These are phyloP conservation scores for Tenthredo scrophulariae DNA, from an alignment of 2,888 invertebrate species.

Conservation along the genomic window DNA sequence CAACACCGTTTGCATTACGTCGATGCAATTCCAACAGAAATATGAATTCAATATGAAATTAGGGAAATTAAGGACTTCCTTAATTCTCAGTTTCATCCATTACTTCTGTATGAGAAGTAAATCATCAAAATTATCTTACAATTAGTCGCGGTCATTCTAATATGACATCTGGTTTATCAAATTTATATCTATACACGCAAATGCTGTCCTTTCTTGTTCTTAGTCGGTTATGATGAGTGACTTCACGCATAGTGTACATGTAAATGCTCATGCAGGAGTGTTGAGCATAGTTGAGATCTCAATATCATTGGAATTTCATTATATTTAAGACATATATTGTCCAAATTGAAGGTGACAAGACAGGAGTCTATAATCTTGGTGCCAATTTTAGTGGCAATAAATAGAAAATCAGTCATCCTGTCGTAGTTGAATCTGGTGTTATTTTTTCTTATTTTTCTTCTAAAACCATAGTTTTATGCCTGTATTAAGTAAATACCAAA, in stretches of 20 bases:
- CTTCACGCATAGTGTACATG: no score
- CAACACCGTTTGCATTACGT: not conserved
- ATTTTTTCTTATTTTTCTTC: not conserved
- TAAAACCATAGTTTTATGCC: not conserved
- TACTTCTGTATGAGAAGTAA: not conserved
- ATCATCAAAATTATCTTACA: not conserved
- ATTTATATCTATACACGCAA: not conserved
- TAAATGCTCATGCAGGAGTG: not conserved
- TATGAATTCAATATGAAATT: no score
- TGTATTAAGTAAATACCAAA: not conserved
- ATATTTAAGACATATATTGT: not conserved
- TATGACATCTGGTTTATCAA: not conserved
- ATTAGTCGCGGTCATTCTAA: not conserved
- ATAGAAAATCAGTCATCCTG: no score
- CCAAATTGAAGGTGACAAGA: not conserved
- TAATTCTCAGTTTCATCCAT: not conserved
- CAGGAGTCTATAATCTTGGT: no score
- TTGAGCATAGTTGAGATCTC: not conserved
- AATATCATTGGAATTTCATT: not conserved
- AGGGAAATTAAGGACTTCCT: not conserved
- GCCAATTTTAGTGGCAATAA: no score
- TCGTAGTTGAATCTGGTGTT: not conserved
- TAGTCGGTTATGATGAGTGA: not conserved
- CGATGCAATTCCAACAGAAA: no score
- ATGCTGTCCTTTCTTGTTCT: not conserved